phyloP scores from a whole-genome alignment of 2,113 vertebrate species.

The Motacilla alba region DNA sequence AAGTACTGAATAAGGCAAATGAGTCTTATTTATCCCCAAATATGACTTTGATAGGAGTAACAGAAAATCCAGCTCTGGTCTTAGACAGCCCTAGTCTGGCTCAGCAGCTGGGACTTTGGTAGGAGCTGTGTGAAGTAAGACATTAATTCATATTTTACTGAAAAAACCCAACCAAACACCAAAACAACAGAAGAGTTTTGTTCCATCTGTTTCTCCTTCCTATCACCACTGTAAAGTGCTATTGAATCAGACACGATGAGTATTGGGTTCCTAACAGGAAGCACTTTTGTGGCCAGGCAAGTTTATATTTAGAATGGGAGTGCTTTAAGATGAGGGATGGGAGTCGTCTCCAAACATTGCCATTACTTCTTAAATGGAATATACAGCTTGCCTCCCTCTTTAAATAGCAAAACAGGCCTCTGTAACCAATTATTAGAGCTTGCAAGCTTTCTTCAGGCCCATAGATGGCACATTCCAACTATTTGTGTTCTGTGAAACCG shows the following conservation, averaged over 20 bases:
- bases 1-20: background rate
- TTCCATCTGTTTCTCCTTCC: background rate
- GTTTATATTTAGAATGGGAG: constrained; percentile 29
- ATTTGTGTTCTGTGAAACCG: background rate
- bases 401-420: background rate
- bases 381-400: background rate
- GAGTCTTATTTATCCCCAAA: background rate
- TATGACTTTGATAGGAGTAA: background rate
- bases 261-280: background rate
- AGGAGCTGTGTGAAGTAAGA: background rate
- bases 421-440: background rate
- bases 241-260: background rate
- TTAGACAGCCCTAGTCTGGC: background rate
- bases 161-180: background rate
- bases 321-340: background rate
- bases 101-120: background rate
- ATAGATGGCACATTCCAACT: constrained; percentile 64
- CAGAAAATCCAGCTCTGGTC: background rate
- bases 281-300: background rate
- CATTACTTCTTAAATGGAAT: constrained; percentile 16
- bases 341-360: background rate
- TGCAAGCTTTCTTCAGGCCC: constrained; percentile 49
- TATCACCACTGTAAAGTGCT: background rate
- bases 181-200: background rate
- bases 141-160: background rate